Conservation (phyloP, 2,888 invertebrate species). For the Panopea generosa region DNA sequence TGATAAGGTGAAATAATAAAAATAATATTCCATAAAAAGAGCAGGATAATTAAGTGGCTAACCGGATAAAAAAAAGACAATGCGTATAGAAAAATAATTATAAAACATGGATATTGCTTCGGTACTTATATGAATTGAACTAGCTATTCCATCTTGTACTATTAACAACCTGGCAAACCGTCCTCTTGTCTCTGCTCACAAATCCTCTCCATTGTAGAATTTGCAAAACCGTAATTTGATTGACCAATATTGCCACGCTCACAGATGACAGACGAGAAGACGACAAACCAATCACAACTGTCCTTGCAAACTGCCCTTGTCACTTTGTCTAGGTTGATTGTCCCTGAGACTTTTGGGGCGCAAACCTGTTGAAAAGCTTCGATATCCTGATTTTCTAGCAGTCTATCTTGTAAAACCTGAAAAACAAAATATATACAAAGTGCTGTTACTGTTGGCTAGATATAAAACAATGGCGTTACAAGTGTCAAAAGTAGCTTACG, state of each 20-base stretch:
- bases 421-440: not conserved
- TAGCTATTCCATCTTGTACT: too few species aligned
- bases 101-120: too few species aligned
- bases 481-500: not conserved
- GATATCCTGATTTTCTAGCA: slow-evolving; percentile 94
- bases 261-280: slow-evolving; percentile 98
- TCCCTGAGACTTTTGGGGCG: slow-evolving; percentile 94
- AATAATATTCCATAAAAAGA: too few species aligned
- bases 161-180: slow-evolving; percentile 91
- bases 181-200: slow-evolving; percentile 93
- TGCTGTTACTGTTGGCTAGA: not conserved
- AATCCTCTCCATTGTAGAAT: slow-evolving; percentile 98
- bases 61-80: too few species aligned
- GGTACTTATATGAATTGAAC: too few species aligned
- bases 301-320: slow-evolving; percentile 92
- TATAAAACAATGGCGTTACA: not conserved
- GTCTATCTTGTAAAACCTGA: slow-evolving; percentile 93
- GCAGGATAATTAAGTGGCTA: too few species aligned
- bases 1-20: too few species aligned
- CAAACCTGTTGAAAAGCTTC: slow-evolving; percentile 92
- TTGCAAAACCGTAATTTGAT: slow-evolving; percentile 98
- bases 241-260: slow-evolving; percentile 99
- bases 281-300: slow-evolving; percentile 94
- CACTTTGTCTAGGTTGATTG: slow-evolving; percentile 92
- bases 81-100: too few species aligned